phyloP scores from a whole-genome alignment of 2,888 invertebrate species.

The Cerceris ruficornis region DNA sequence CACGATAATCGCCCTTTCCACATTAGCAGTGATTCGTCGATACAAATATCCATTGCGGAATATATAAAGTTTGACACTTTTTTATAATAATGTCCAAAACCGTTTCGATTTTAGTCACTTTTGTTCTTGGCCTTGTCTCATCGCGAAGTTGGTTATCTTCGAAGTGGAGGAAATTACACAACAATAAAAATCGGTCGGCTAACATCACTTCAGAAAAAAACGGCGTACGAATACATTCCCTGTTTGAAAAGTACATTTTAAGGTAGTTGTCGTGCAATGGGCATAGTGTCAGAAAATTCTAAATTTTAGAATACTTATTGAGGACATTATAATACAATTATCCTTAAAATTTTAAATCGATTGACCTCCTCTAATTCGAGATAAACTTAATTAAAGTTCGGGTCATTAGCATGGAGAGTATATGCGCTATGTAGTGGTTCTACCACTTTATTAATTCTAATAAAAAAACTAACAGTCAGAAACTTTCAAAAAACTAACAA shows the following conservation, averaged over 20 bases:
- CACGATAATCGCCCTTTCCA: constrained; percentile 34
- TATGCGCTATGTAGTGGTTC: too few species aligned
- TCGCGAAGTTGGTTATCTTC: constrained; percentile 31
- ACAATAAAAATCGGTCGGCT: constrained; percentile 38
- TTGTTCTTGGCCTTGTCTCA: constrained; percentile 26
- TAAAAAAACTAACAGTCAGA: too few species aligned
- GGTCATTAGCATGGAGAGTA: too few species aligned
- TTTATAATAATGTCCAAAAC: constrained; percentile 17
- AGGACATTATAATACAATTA: too few species aligned
- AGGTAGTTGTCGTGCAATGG: too few species aligned
- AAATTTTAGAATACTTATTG: too few species aligned
- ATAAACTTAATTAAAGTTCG: too few species aligned
- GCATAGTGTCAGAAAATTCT: too few species aligned
- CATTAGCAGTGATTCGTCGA: constrained; percentile 28
- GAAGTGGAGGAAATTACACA: constrained; percentile 40
- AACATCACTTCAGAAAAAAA: constrained; percentile 30
- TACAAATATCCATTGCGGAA: constrained; percentile 26
- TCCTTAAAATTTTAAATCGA: too few species aligned
- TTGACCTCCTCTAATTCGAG: too few species aligned
- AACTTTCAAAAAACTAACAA: too few species aligned
- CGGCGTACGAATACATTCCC: constrained; percentile 31
- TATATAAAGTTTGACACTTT: constrained; percentile 33
- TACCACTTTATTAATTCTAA: too few species aligned
- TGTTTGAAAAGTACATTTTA: constrained; percentile 32
- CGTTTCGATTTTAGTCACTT: constrained; percentile 21